These are phyloP conservation scores for Caenorhabditis sp. DNA, from an alignment of 2,888 invertebrate species.

Conservation along the genomic window DNA sequence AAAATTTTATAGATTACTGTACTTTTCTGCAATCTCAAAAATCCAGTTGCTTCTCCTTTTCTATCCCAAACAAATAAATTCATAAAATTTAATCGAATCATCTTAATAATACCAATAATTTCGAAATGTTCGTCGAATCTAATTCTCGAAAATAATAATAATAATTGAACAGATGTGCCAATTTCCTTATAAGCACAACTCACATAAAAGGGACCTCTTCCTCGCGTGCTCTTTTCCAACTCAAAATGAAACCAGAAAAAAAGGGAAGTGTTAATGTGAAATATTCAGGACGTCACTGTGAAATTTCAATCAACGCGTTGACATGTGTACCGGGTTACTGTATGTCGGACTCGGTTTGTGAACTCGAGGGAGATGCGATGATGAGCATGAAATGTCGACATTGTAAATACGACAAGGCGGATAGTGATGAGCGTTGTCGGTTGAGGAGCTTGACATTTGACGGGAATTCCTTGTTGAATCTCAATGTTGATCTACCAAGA, in stretches of 20 bases:
- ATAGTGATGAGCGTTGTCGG: constrained; percentile 56
- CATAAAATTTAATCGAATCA: background rate
- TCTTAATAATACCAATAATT: background rate
- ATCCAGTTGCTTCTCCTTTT: too few species aligned
- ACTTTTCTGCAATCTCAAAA: too few species aligned
- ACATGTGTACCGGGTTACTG: constrained; percentile 57
- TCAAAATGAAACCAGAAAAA: too few species aligned
- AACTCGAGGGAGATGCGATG: constrained; percentile 25
- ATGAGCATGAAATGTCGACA: constrained; percentile 48
- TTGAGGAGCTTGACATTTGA: constrained; percentile 62
- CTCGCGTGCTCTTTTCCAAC: background rate
- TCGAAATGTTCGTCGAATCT: background rate
- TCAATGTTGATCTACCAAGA: constrained; percentile 47
- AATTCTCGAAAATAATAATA: background rate
- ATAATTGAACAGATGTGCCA: background rate
- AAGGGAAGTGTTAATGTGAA: background rate
- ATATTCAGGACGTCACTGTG: constrained; percentile 38
- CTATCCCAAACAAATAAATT: too few species aligned
- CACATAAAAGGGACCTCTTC: too few species aligned
- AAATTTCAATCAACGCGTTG: constrained; percentile 41
- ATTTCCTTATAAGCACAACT: too few species aligned
- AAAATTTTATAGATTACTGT: too few species aligned
- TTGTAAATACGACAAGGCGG: constrained; percentile 41
- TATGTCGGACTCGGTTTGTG: constrained; percentile 47
- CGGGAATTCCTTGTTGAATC: constrained; percentile 54